Base-by-base conservation (phyloP, 2,797 vertebrate species). In the Girardinus metallicus region DNA sequence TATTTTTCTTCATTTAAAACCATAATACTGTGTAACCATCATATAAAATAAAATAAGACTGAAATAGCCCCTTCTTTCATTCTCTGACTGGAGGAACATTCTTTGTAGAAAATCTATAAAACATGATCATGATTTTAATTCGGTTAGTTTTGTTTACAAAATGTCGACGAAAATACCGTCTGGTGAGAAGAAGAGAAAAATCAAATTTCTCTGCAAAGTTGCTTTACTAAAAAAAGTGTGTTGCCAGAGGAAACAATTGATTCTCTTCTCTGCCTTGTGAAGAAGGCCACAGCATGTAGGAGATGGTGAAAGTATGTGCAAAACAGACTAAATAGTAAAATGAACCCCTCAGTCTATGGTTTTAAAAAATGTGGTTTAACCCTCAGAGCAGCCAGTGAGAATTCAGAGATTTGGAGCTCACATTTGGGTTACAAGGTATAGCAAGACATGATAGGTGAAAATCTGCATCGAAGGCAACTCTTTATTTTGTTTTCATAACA, bases 301-400 rank as follows among this genome's bases (percentile, higher is more conserved):
- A 68, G 90, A 93, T 89, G 87, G 91, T 77, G 83, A 90, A 81
- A 83, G 91, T 41, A 84, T 75, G 89, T 87, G 81, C 88, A 93
- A 93, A 94, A 89, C 89, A 92, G 88, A 94, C 64, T 90, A 90
- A 95, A 94, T 90, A 92, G 89, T 90, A 66, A 72, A 85, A 86
- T 29, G 64, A 80, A 76, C 60, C 36, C n/a, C 1, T 74, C 1
- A 11, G 60, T 13, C 85, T 88, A 71, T 80, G 78, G 47, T 75
- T 5, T 39, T 71, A 47, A 75, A 76, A 76, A 81, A 91, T 79
- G 89, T 88, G 64, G 75, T 76, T 88, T 91, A 92, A 86, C 89
- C 86, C 87, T 82, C 41, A 79, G 82, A 85, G 76, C 84, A 80
- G 75, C 74, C 73, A 34, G 21, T 76, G 57, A 39, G 1, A 76